Conservation (phyloP, 1,140 invertebrate species). For the Hyposmocoma kahamanoa region DNA sequence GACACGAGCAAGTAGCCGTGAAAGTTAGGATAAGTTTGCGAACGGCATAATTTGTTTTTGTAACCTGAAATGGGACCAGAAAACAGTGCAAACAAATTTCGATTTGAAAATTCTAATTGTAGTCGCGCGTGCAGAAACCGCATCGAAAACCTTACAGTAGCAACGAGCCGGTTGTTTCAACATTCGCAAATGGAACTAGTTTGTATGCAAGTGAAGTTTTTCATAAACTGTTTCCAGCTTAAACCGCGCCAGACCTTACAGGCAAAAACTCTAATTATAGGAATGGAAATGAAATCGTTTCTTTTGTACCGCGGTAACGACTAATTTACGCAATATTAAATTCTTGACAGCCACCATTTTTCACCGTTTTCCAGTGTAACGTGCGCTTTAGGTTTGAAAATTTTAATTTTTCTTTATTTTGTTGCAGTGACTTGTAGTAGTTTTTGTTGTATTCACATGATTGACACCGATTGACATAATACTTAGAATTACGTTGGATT, state of each 20-base stretch:
- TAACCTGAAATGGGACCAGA: too few species aligned
- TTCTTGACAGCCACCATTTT: conserved; percentile 9
- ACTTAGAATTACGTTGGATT: too few species aligned
- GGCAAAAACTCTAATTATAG: conserved; percentile 30
- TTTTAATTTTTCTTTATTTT: too few species aligned
- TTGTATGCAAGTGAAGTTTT: conserved; percentile 31
- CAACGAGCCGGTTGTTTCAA: conserved; percentile 16
- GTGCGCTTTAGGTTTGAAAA: too few species aligned
- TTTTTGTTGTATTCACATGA: too few species aligned
- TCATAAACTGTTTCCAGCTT: conserved; percentile 23
- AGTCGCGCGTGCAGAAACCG: not conserved
- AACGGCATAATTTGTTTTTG: too few species aligned
- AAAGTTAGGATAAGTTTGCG: too few species aligned
- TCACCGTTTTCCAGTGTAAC: not conserved
- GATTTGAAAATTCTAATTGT: conserved; percentile 5
- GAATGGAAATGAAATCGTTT: conserved; percentile 25
- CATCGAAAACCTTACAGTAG: not conserved
- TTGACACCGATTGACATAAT: too few species aligned
- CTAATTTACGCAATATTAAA: conserved; percentile 25
- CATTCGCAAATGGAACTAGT: conserved; percentile 25
- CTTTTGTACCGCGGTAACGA: conserved; percentile 13
- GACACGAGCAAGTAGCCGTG: too few species aligned
- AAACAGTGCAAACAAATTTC: too few species aligned
- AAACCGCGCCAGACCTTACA: conserved; percentile 16
- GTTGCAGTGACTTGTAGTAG: too few species aligned